These are phyloP conservation scores for Endomychus coccineus DNA, from an alignment of 2,888 invertebrate species.

Conservation along the genomic window DNA sequence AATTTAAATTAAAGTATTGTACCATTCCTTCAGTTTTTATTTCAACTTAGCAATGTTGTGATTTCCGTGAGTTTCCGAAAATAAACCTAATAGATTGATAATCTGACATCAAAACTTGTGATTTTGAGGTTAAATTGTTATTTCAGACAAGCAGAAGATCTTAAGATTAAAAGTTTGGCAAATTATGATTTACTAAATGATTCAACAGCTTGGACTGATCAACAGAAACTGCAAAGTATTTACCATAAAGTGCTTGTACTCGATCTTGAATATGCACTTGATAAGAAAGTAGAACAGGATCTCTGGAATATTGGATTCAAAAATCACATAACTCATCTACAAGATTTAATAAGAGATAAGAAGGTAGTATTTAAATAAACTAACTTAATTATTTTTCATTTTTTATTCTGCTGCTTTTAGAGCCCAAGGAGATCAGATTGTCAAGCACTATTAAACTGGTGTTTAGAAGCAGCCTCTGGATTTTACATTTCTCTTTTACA, in stretches of 20 bases:
- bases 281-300: constrained; percentile 84
- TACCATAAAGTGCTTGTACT: constrained; percentile 68
- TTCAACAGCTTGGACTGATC: constrained; percentile 40
- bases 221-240: constrained; percentile 49
- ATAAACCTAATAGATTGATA: too few species aligned
- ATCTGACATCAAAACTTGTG: too few species aligned
- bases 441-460: constrained; percentile 71
- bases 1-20: too few species aligned
- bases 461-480: constrained; percentile 76
- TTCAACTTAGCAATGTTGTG: too few species aligned
- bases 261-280: constrained; percentile 79
- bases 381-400: constrained; percentile 6
- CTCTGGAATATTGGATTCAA: constrained; percentile 85
- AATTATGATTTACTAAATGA: constrained; percentile 50
- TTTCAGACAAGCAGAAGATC: constrained; percentile 64
- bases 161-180: constrained; percentile 61
- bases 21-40: too few species aligned
- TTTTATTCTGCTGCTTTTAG: constrained; percentile 41
- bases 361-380: constrained; percentile 49
- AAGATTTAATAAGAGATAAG: constrained; percentile 69
- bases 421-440: constrained; percentile 67
- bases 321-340: constrained; percentile 74
- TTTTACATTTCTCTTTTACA: constrained; percentile 76
- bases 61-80: too few species aligned
- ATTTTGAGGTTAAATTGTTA: constrained; percentile 1